Evolutionary conservation across 2,797 vertebrate genomes (phyloP).

Genomic region (Sebastes matsubarae): DNA sequence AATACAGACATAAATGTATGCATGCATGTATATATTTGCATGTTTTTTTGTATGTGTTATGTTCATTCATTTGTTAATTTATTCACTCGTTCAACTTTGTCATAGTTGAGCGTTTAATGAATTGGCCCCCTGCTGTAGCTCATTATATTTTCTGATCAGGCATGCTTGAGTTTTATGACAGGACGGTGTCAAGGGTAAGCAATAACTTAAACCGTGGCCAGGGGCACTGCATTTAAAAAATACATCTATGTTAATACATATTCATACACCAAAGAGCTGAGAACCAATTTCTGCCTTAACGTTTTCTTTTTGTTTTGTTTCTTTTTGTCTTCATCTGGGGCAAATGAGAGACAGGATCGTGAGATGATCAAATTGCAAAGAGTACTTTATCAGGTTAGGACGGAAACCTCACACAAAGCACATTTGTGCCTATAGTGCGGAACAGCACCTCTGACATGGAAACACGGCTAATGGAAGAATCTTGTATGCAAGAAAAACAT

Average conservation of each 20-base stretch:
- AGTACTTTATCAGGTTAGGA: neutral
- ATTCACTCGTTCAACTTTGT: neutral
- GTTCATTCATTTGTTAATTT: neutral
- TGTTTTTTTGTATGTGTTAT: neutral
- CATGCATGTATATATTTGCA: neutral
- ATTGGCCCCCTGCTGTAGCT: conserved; percentile 4
- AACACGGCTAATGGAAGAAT: conserved; percentile 24
- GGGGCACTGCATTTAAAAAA: conserved; percentile 47
- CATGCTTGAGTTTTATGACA: conserved; percentile 27
- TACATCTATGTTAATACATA: conserved; percentile 43
- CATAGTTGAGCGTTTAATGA: conserved; percentile 5
- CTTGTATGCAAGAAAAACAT: neutral
- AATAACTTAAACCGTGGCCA: conserved; percentile 39
- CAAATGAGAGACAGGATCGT: neutral
- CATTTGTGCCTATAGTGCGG: neutral
- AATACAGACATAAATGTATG: neutral
- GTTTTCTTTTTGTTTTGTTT: neutral
- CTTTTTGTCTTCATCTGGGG: neutral
- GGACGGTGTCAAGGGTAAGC: conserved; percentile 24
- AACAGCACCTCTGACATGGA: conserved; percentile 15
- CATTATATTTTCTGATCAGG: conserved; percentile 31
- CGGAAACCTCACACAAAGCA: neutral
- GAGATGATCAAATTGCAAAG: neutral
- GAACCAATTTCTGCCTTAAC: conserved; percentile 23
- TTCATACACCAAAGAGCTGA: conserved; percentile 21